Conservation (phyloP, 1,140 invertebrate species). For the Ectropis grisescens region DNA sequence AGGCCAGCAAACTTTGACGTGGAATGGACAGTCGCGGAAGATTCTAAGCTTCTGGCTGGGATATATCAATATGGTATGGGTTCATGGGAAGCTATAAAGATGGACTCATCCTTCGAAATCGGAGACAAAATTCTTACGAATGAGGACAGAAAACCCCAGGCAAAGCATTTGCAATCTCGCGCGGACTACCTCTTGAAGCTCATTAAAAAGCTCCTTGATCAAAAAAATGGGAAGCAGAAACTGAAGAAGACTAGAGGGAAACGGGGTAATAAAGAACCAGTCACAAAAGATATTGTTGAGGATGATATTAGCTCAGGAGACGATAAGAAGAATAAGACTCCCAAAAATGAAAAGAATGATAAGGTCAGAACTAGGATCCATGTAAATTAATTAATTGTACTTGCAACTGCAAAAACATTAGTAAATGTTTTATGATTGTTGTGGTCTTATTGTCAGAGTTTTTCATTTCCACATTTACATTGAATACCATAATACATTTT, state of each 20-base stretch:
- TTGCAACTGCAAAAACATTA: too few relatives aligned
- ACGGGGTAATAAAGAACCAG: conserved; percentile 68
- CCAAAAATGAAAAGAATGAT: conserved; percentile 63
- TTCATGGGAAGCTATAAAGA: conserved; percentile 97
- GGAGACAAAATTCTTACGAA: conserved; percentile 93
- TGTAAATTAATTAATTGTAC: too few relatives aligned
- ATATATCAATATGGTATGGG: conserved; percentile 97
- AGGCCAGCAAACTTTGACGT: conserved; percentile 90
- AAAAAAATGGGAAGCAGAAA: conserved; percentile 72
- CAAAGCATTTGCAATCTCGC: conserved; percentile 91
- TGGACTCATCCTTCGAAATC: conserved; percentile 90
- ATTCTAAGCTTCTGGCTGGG: conserved; percentile 89
- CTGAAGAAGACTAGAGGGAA: conserved; percentile 69
- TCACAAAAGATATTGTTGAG: conserved; percentile 82
- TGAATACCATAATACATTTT: too few relatives aligned
- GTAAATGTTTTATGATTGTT: too few relatives aligned
- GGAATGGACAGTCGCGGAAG: conserved; percentile 90
- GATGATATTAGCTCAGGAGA: conserved; percentile 79
- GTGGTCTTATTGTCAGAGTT: too few relatives aligned
- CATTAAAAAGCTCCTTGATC: conserved; percentile 82
- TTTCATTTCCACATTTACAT: too few relatives aligned
- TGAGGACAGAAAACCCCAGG: conserved; percentile 93
- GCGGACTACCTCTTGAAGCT: conserved; percentile 94
- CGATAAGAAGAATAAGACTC: conserved; percentile 72
- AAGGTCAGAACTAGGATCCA: too few relatives aligned